These are phyloP conservation scores for Arvicanthis niloticus DNA, from an alignment of 2,113 vertebrate species.

Conservation along the genomic window DNA sequence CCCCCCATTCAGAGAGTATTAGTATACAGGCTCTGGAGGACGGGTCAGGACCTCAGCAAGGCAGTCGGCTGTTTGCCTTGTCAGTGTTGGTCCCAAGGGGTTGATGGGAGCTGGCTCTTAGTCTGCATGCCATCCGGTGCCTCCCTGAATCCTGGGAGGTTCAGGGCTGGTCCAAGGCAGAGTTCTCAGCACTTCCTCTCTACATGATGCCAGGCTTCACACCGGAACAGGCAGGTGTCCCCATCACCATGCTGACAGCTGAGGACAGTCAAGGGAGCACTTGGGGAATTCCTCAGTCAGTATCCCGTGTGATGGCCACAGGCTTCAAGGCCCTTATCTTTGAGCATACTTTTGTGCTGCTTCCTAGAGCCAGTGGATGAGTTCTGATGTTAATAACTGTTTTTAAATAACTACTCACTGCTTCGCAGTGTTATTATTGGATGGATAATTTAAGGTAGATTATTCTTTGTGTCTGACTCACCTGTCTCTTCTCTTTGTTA, in stretches of 20 bases:
- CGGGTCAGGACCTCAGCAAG: not conserved
- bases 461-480: not conserved
- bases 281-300: not conserved
- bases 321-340: not conserved
- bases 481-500: constrained; percentile 76
- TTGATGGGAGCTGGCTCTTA: not conserved
- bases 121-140: not conserved
- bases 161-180: not conserved
- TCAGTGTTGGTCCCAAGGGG: not conserved
- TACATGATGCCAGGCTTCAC: not conserved
- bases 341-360: not conserved
- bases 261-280: not conserved
- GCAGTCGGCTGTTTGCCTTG: not conserved
- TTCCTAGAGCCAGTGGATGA: not conserved
- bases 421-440: not conserved
- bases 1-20: not conserved
- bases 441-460: not conserved
- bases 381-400: not conserved
- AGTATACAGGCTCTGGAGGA: not conserved
- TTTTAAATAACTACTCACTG: not conserved
- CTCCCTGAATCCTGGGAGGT: not conserved
- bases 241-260: not conserved
- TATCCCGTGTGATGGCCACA: not conserved
- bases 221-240: too few relatives aligned
- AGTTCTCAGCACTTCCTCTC: not conserved